Evolutionary conservation across 1,140 invertebrate species (phyloP), one percentile per base, ranked within the genome.

Genomic region (Leucophenga varia): DNA sequence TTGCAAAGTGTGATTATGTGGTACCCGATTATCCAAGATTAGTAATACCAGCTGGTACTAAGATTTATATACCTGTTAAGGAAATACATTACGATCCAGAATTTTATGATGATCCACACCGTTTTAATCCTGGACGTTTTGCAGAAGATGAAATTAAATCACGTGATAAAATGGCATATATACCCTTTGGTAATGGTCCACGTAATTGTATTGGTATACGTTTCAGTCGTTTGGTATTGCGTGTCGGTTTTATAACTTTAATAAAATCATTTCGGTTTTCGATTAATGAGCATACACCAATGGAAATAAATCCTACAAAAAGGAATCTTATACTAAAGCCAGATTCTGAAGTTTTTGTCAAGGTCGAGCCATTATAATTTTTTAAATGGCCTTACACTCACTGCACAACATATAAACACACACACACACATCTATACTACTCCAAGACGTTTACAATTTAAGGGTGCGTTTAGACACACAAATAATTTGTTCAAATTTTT

Each of bases 171-270:
- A 3, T 35, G 10, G 32, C 80, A 0, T 88, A 81, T 55, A 76
- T 89, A 13, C 84, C 86, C 2, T 90, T 90, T 59, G 87, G 86
- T 25, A 82, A 85, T 41, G 87, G 86, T n/a, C 82, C 82, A 0
- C 76, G 86, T 45, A 81, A 82, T 59, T 83, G 82, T 56, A 81
- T 84, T 42, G 82, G 80, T 76, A 13, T 59, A 25, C 49, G 61
- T 3, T 73, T 73, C 8, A 70, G 54, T 1, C 46, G 49, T 3
- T 56, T 69, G 54, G 61, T 64, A 52, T 44, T 59, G n/a, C 51
- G 45, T 35, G 47, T 71, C 19, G 71, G 54, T 0, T 52, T 73
- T 5, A 47, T 64, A 14, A 39, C 36, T 1, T 4, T 72, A 41
- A 35, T 72, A 0, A 40, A 12, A 2, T 48, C 61, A 41, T 80